phyloP scores from a whole-genome alignment of 2,113 vertebrate species.

The Dinomys branickii region DNA sequence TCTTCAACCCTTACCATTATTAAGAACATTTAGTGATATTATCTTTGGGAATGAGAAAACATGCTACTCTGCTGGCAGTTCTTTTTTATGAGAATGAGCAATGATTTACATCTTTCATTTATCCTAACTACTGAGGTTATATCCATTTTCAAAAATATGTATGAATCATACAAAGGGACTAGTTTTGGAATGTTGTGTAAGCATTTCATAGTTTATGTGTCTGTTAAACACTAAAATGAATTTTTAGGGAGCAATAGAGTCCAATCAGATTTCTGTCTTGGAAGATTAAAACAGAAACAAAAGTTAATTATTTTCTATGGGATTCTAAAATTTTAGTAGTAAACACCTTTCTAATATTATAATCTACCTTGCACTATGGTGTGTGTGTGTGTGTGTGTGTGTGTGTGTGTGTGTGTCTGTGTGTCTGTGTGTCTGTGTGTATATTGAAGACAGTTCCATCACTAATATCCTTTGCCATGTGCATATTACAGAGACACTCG shows the following conservation, averaged over 20 bases:
- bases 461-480: background rate
- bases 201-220: background rate
- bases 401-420: background rate
- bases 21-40: background rate
- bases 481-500: background rate
- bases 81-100: constrained; percentile 13
- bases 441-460: background rate
- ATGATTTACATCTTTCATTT: background rate
- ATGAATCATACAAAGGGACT: background rate
- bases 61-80: background rate
- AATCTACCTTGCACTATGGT: too few relatives aligned
- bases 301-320: background rate
- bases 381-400: background rate
- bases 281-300: background rate
- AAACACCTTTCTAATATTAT: background rate
- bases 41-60: background rate
- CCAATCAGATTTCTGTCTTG: background rate
- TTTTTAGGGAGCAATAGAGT: background rate
- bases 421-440: background rate
- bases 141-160: constrained; percentile 10
- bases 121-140: background rate
- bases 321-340: background rate
- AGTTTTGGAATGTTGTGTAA: background rate
- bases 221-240: background rate
- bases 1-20: background rate